Evolutionary conservation across 2,113 vertebrate species (phyloP), one percentile per base, ranked within the genome.

Genomic region (Oreochromis niloticus): DNA sequence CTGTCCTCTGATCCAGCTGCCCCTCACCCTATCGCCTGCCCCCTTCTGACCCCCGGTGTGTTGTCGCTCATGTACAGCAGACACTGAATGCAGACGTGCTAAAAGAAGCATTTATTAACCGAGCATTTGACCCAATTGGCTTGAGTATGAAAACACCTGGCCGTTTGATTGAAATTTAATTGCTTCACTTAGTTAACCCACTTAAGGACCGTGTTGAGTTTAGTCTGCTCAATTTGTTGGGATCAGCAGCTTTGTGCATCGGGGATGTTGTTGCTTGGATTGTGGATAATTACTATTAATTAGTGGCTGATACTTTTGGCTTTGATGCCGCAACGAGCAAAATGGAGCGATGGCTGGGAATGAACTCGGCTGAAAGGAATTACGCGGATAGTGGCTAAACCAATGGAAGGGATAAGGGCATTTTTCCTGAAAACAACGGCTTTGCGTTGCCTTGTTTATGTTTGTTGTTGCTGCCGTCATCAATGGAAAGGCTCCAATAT

Each of bases 261-360:
- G 4, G 89, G 91, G 91, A 92, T 85, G 91, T 92, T 87, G 91
- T 87, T 68, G 85, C 94, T 89, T 87, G 88, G 82, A 90, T 95
- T 88, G 82, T 86, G 84, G 93, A 79, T 96, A 95, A 96, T 96
- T 95, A 88, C 87, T 93, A 94, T 95, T 95, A 95, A 96, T 96
- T 94, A 95, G 88, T n/a, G 34, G 86, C 88, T 91, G 91, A 92
- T 94, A 89, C 71, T 86, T 94, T 87, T 87, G 90, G 89, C 88
- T 93, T 85, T 82, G 61, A 92, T 90, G 89, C 85, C 4, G 8
- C 82, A 48, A 41, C 43, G 68, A 88, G 91, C 66, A 61, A 89
- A 91, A 82, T 32, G 57, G 86, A 91, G 85, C 16, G 2, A 48
- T 68, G 52, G 57, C 14, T 56, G 61, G n/a, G 54, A 85, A 46